These are phyloP conservation scores for Sinotaia quadrata DNA, from an alignment of 2,888 invertebrate genomes.

Conservation along the genomic window DNA sequence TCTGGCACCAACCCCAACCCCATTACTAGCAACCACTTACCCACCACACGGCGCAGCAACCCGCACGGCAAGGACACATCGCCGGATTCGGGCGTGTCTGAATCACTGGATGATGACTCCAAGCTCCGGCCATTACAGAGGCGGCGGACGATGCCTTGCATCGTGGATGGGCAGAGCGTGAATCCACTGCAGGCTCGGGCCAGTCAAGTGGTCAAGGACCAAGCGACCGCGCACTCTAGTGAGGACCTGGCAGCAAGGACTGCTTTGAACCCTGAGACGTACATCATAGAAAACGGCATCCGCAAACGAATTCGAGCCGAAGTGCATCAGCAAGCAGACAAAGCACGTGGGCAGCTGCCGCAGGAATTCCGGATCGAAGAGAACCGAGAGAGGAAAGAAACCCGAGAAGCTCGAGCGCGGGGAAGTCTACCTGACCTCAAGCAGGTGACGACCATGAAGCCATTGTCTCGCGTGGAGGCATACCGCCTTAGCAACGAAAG, in stretches of 20 bases:
- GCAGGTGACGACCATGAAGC: slow-evolving; percentile 81
- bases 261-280: slow-evolving; percentile 61
- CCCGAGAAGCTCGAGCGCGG: slow-evolving; percentile 48
- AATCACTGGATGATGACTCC: slow-evolving; percentile 57
- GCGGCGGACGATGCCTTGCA: slow-evolving; percentile 68
- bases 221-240: slow-evolving; percentile 61
- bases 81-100: slow-evolving; percentile 67
- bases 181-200: slow-evolving; percentile 14
- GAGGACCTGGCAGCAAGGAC: slow-evolving; percentile 58
- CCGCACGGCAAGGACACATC: slow-evolving; percentile 58
- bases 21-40: slow-evolving; percentile 1
- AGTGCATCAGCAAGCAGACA: slow-evolving; percentile 44
- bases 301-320: slow-evolving; percentile 68
- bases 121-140: slow-evolving; percentile 59
- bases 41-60: slow-evolving; percentile 25
- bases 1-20: neutral
- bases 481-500: slow-evolving; percentile 79
- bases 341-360: slow-evolving; percentile 46
- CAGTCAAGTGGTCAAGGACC: slow-evolving; percentile 38
- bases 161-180: slow-evolving; percentile 48
- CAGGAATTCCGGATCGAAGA: slow-evolving; percentile 82
- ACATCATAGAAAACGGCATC: slow-evolving; percentile 71
- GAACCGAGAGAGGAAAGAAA: slow-evolving; percentile 44
- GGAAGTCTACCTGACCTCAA: slow-evolving; percentile 93
- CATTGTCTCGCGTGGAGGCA: slow-evolving; percentile 94